These are phyloP conservation scores for Bos indicus DNA, from an alignment of 2,113 vertebrate genomes.

Conservation along the genomic window DNA sequence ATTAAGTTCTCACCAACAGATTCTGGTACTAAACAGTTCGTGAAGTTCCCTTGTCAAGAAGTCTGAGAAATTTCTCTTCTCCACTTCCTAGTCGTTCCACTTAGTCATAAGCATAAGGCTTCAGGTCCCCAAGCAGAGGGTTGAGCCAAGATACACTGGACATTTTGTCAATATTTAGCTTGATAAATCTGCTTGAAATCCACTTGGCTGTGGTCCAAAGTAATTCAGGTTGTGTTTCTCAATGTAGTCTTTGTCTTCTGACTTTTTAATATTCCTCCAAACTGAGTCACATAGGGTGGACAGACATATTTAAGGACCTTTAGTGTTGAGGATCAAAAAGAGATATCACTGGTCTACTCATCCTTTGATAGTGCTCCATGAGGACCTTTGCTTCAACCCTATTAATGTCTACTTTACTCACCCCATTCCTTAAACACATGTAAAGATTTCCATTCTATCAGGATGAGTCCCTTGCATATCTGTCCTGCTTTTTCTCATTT, in stretches of 20 bases:
- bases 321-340: background rate
- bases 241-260: background rate
- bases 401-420: background rate
- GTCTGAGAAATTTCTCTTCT: background rate
- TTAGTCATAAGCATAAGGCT: background rate
- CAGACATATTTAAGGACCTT: background rate
- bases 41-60: background rate
- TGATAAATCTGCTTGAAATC: background rate
- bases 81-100: background rate
- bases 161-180: background rate
- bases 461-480: background rate
- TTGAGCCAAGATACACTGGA: background rate
- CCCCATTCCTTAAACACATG: background rate
- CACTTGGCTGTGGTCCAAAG: background rate
- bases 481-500: background rate
- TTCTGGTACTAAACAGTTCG: background rate
- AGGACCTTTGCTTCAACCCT: background rate
- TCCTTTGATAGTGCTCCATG: background rate
- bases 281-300: background rate
- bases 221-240: background rate
- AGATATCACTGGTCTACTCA: background rate
- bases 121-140: background rate
- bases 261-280: background rate
- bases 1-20: background rate
- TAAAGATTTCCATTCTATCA: background rate